phyloP scores from a whole-genome alignment of 2,113 vertebrate genomes.

The Oriolus oriolus region DNA sequence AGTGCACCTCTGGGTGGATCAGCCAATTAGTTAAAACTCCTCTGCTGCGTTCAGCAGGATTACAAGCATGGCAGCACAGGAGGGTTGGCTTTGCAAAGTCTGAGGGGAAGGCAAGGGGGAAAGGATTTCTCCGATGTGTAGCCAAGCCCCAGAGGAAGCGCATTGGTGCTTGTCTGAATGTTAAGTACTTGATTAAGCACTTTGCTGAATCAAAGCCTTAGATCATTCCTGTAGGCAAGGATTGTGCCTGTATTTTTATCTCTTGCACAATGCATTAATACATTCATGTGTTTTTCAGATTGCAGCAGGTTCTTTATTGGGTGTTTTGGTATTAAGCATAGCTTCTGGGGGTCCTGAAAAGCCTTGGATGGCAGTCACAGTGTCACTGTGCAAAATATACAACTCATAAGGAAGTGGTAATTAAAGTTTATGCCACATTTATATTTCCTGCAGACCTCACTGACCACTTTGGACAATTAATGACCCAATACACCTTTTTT shows the following conservation, averaged over 20 bases:
- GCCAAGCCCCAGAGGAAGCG: background rate
- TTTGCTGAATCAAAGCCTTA: background rate
- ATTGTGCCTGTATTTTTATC: background rate
- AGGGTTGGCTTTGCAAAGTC: background rate
- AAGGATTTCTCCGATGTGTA: background rate
- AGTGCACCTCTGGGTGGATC: background rate
- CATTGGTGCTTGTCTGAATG: background rate
- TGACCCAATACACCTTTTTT: background rate
- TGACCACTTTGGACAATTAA: background rate
- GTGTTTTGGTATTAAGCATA: background rate
- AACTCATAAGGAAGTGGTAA: background rate
- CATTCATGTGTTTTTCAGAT: background rate
- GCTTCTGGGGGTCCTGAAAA: background rate
- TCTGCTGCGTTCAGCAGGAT: background rate
- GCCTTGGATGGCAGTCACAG: background rate
- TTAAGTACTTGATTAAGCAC: background rate
- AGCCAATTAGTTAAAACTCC: background rate
- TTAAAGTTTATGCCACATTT: rapidly evolving
- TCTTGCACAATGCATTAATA: background rate
- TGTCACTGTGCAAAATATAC: background rate
- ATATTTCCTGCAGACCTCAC: background rate
- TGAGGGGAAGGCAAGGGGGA: background rate
- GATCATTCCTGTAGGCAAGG: background rate
- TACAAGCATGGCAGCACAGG: background rate
- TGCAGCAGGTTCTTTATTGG: background rate